phyloP scores from a whole-genome alignment of 2,888 invertebrate genomes.

The Glaucopsyche alexis region DNA sequence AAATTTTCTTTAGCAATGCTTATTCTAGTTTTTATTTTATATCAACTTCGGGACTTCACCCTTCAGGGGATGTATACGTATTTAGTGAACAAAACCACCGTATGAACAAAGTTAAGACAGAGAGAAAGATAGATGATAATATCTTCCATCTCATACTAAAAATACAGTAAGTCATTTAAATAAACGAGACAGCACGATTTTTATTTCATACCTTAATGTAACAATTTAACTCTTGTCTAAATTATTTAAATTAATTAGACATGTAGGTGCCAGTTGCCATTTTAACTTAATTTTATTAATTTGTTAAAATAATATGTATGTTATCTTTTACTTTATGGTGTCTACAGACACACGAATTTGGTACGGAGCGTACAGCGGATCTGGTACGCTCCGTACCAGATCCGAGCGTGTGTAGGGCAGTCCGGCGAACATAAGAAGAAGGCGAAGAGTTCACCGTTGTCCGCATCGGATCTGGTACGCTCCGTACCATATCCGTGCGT shows the following conservation, averaged over 20 bases:
- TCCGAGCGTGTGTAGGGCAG: too few relatives aligned
- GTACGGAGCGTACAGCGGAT: too few relatives aligned
- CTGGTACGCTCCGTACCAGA: too few relatives aligned
- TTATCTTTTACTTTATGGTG: not conserved
- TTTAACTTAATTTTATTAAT: slow-evolving; percentile 11
- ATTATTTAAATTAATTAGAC: not conserved
- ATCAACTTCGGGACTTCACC: not conserved
- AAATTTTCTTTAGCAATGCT: not conserved
- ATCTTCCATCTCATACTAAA: not conserved
- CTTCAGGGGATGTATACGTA: not conserved
- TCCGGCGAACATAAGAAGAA: too few relatives aligned
- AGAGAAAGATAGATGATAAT: not conserved
- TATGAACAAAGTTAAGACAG: slow-evolving; percentile 18
- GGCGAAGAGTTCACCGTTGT: too few relatives aligned
- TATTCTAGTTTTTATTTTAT: slow-evolving; percentile 28
- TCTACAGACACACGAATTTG: too few relatives aligned
- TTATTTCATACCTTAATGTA: not conserved
- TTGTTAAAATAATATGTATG: slow-evolving; percentile 4
- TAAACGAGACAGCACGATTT: slow-evolving; percentile 1
- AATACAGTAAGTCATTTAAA: not conserved
- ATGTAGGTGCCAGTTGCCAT: slow-evolving; percentile 12
- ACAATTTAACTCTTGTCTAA: too few relatives aligned
- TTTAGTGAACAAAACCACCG: slow-evolving; percentile 17
- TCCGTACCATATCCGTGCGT: too few relatives aligned
- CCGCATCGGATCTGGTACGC: too few relatives aligned